These are phyloP conservation scores for Urocyon cinereoargenteus DNA, from an alignment of 2,797 vertebrate species.

Conservation along the genomic window DNA sequence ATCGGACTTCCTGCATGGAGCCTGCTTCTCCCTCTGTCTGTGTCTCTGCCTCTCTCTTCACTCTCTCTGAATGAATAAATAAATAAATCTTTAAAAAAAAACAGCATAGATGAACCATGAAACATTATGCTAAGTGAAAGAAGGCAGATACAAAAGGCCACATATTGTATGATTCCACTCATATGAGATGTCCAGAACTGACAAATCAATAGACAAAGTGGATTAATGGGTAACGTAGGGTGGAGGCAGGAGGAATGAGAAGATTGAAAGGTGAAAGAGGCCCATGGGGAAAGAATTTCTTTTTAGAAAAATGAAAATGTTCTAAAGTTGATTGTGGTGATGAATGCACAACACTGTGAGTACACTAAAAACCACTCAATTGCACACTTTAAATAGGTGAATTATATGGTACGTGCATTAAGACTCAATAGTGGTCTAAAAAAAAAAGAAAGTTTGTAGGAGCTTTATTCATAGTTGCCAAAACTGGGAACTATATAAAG, in stretches of 20 bases:
- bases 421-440: neutral
- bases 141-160: neutral
- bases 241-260: neutral
- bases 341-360: neutral
- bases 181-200: neutral
- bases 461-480: neutral
- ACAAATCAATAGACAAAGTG: neutral
- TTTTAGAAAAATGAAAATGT: slow-evolving; percentile 4
- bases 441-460: neutral
- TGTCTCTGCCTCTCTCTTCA: too few relatives aligned
- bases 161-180: neutral
- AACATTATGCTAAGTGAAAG: neutral
- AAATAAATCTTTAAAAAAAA: too few relatives aligned
- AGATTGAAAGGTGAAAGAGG: neutral
- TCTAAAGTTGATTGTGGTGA: neutral
- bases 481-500: neutral
- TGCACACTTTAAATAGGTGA: neutral
- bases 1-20: too few relatives aligned
- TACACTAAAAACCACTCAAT: neutral
- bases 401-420: neutral
- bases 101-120: neutral
- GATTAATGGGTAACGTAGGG: neutral
- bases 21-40: too few relatives aligned
- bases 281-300: neutral
- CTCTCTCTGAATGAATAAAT: too few relatives aligned